Percentiles rank a stretch among this genome's conserved stretches.
These are phyloP conservation scores for Tetranychus piercei DNA, from an alignment of 2,888 invertebrate genomes.

Conservation along the genomic window DNA sequence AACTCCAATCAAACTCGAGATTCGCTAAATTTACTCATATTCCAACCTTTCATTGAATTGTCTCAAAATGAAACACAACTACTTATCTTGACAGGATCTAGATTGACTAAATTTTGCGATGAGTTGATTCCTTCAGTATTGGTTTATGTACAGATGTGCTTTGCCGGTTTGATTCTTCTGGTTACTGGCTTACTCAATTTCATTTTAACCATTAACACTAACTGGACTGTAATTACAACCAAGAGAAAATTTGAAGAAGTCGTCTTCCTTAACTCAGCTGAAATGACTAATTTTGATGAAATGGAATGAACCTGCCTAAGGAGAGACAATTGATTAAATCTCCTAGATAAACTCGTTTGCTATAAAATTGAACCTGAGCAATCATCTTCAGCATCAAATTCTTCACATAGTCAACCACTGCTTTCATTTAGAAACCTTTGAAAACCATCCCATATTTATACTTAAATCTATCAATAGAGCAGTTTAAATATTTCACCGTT, in stretches of 20 bases:
- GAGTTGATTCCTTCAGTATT: slow-evolving; percentile 18
- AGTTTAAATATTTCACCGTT: too few species aligned
- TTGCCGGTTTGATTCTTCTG: slow-evolving; percentile 10
- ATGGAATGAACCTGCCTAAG: not conserved
- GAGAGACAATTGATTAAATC: too few species aligned
- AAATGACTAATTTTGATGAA: slow-evolving; percentile 14
- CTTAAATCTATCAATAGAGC: too few species aligned
- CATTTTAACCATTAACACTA: slow-evolving; percentile 19
- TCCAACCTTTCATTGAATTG: slow-evolving; percentile 6
- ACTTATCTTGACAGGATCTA: slow-evolving; percentile 16
- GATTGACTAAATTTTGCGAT: slow-evolving; percentile 19
- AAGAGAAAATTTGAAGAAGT: slow-evolving; percentile 20
- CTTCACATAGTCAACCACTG: too few species aligned
- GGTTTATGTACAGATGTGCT: slow-evolving; percentile 14
- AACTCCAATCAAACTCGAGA: not conserved
- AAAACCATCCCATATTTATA: too few species aligned
- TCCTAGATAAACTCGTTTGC: too few species aligned
- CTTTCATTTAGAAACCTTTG: too few species aligned
- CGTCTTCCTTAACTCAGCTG: slow-evolving; percentile 17
- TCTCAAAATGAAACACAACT: slow-evolving; percentile 18
- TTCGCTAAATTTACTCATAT: not conserved
- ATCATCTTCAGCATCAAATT: too few species aligned
- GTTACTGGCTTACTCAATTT: slow-evolving; percentile 18
- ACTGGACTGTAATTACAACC: slow-evolving; percentile 16
- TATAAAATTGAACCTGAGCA: too few species aligned